phyloP scores from a whole-genome alignment of 1,140 invertebrate genomes.

The Colletes gigas region DNA sequence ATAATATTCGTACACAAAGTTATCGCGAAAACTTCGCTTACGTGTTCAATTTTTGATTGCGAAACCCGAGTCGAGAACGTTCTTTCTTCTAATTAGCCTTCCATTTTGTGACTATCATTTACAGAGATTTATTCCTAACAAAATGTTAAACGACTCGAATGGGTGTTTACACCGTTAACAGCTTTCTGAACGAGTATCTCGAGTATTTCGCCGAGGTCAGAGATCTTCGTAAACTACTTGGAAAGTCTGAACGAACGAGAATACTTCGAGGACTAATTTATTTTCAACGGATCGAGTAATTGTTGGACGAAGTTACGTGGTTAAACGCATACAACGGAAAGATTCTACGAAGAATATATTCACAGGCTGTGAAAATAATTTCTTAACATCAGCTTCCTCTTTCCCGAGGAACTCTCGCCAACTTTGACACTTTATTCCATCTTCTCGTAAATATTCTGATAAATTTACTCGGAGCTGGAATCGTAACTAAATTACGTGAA shows the following conservation, averaged over 20 bases:
- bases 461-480: too few relatives aligned
- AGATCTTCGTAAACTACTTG: conserved; percentile 4
- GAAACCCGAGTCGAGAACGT: not conserved
- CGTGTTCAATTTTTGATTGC: not conserved
- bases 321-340: too few relatives aligned
- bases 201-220: conserved; percentile 19
- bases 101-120: not conserved
- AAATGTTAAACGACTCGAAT: conserved; percentile 17
- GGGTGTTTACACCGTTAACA: conserved; percentile 29
- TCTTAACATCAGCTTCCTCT: too few relatives aligned
- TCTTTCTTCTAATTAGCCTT: conserved; percentile 21
- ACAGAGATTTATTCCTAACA: conserved; percentile 16
- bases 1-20: not conserved
- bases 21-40: not conserved
- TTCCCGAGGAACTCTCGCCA: too few relatives aligned
- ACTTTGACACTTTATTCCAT: too few relatives aligned
- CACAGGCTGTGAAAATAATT: too few relatives aligned
- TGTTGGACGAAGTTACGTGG: too few relatives aligned
- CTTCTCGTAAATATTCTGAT: too few relatives aligned
- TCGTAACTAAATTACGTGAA: too few relatives aligned
- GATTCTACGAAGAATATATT: too few relatives aligned
- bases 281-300: not conserved
- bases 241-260: not conserved
- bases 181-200: not conserved
- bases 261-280: not conserved